A percentile compares a stretch with the other conserved stretches of the same genome.
These are phyloP conservation scores for Hipparchia semele DNA, from an alignment of 2,888 invertebrate species.

Conservation along the genomic window DNA sequence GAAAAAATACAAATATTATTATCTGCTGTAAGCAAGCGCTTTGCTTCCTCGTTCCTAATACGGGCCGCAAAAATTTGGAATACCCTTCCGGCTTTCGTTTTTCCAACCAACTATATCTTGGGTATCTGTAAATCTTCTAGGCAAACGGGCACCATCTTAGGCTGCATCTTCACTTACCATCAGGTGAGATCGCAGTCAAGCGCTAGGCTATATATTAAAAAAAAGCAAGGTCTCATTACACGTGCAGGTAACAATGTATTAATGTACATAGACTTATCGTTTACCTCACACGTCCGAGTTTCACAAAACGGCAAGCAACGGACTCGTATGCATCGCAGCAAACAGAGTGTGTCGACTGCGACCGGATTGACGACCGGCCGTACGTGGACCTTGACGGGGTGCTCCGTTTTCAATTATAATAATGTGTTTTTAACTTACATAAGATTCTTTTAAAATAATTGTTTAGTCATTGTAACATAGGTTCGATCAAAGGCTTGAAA, in stretches of 20 bases:
- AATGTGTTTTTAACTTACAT: conserved; percentile 4
- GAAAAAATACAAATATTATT: not conserved
- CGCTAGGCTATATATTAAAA: too few species aligned
- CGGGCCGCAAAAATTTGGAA: too few species aligned
- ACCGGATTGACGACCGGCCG: conserved; percentile 51
- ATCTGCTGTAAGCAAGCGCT: not conserved
- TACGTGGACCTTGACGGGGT: conserved; percentile 65
- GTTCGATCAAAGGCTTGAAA: too few species aligned
- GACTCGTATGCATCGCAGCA: conserved; percentile 43
- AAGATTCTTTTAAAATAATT: not conserved
- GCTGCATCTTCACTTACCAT: too few species aligned
- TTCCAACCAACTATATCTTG: too few species aligned
- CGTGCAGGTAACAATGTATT: not conserved
- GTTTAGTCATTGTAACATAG: not conserved
- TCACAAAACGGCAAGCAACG: conserved; percentile 40
- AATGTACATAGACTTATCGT: conserved; percentile 19
- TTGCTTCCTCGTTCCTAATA: too few species aligned
- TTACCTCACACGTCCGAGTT: conserved; percentile 39
- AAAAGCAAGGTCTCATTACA: not conserved
- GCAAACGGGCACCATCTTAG: too few species aligned
- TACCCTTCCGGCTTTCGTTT: too few species aligned
- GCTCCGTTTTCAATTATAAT: conserved; percentile 35
- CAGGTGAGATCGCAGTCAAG: too few species aligned
- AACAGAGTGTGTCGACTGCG: conserved; percentile 72
- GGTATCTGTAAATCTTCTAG: too few species aligned